Evolutionary conservation across 1,140 invertebrate genomes (phyloP).

Genomic region (Bradysia coprophila): DNA sequence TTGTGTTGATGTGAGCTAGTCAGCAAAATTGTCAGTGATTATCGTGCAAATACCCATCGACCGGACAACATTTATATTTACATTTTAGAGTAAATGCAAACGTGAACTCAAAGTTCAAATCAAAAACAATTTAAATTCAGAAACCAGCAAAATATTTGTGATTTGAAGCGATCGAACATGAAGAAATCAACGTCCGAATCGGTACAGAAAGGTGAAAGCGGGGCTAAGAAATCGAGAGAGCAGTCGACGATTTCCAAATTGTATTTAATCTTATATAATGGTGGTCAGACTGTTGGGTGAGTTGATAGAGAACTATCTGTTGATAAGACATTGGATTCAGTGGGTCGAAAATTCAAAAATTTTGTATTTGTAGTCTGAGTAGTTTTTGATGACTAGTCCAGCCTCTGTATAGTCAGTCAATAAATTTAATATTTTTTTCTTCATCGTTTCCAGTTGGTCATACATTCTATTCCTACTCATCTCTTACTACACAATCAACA

Average conservation of each 20-base stretch:
- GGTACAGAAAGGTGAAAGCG: too few species aligned
- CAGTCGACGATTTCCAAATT: constrained; percentile 22
- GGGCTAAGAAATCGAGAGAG: constrained; percentile 7
- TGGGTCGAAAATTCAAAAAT: background rate
- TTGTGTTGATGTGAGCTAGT: too few species aligned
- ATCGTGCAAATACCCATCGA: too few species aligned
- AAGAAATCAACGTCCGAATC: too few species aligned
- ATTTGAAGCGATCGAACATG: too few species aligned
- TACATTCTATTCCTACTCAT: constrained; percentile 45
- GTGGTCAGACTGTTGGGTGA: constrained; percentile 30
- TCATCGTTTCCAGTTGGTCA: constrained; percentile 41
- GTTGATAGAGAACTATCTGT: too few species aligned
- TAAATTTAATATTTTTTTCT: background rate
- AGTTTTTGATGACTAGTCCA: constrained; percentile 2
- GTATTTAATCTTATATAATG: constrained; percentile 35
- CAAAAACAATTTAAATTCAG: too few species aligned
- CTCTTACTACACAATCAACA: constrained; percentile 29
- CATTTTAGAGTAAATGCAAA: too few species aligned
- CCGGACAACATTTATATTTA: too few species aligned
- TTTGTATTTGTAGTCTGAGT: background rate
- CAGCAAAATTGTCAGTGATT: too few species aligned
- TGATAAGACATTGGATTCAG: background rate
- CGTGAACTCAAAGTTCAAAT: too few species aligned
- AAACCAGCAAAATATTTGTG: too few species aligned
- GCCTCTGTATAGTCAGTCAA: background rate